Evolutionary conservation across 1,140 invertebrate species (phyloP), one percentile per base, ranked within the genome.

Genomic region (Pseudomyrmex concolor): DNA sequence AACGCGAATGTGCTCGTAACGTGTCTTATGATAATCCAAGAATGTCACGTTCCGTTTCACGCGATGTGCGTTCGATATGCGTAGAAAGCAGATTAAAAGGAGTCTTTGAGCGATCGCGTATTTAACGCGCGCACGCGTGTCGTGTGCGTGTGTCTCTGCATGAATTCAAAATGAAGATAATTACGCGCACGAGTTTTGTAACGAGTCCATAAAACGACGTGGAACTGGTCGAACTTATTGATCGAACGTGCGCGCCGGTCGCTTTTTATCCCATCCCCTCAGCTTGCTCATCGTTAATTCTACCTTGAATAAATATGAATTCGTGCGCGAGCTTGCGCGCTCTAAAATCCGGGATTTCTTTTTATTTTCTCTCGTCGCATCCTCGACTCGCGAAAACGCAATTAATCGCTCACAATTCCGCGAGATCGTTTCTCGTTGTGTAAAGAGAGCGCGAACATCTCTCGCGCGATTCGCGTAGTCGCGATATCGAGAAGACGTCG

Each of bases 131-230:
- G 17, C 34, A 22, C 0, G 12, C 19, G 50, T 12, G 48, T 50
- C 51, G 64, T 9, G 50, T 7, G n/a, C 19, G 45, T 15, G 34
- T 51, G 73, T 12, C 43, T 12, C 43, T 70, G 71, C 77, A 74
- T 86, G 77, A 87, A 87, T 86, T 87, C 73, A 73, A 72, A 86
- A 87, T 86, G 85, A 74, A 86, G 86, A 87, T 86, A 87, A 87
- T 87, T 87, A 87, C 86, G 86, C 48, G 83, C 73, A 62, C 67
- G 84, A 84, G 89, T 68, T 68, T 72, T 83, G 83, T 91, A 91
- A 90, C 90, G 86, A 88, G 91, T 91, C 88, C 86, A 90, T 90
- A 91, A 91, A 91, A 86, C 84, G 84, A 57, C 82, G 70, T 83
- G 68, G 86, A 90, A 86, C 82, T 83, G 84, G 85, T 80, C 83